Evolutionary conservation across 2,113 vertebrate genomes (phyloP), one percentile per base, ranked within the genome.

Genomic region (Sterna hirundo): DNA sequence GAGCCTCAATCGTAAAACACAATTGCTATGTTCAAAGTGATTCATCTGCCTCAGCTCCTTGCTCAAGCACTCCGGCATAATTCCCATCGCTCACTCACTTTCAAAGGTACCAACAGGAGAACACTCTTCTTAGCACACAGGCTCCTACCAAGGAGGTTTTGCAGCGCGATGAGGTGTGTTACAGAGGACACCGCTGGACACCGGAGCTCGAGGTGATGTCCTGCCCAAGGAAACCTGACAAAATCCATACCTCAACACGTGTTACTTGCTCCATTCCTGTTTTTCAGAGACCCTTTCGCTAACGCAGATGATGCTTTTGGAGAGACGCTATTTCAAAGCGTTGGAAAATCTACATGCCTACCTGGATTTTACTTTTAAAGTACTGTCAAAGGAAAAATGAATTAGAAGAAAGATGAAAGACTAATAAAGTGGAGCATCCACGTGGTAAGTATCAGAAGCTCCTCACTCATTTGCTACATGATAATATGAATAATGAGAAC

Each of bases 51-150:
- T 3, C 57, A 60, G 5, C 27, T 54, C 38, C 40, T 74, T 21
- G 11, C 10, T 42, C 10, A 36, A 76, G 49, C 36, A 38, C 26
- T 34, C 44, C 65, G 11, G 46, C 11, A 4, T 26, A 55, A 83
- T 6, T 74, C 68, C 51, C 51, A 47, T 15, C 27, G 3, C 9
- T 71, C 3, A 2, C n/a, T 60, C 30, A 5, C 36, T 57, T 42
- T 32, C 9, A 36, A 47, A 25, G 0, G 21, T 0, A 3, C 44
- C 54, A 11, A 19, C 1, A 32, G 2, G 5, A 46, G n/a, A 84
- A 27, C 3, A 5, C 36, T 65, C 10, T 44, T 52, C 58, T n/a
- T 22, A 42, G 61, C 18, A 21, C 15, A 13, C 17, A 42, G 25
- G 30, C 2, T 89, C 55, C 46, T 32, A 1, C 13, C 2, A 11